A percentile compares a stretch with the other conserved stretches of the same genome.
Evolutionary conservation across 92 coral and sea anemone species (phyloP).

Genomic region (Heteractis magnifica): DNA sequence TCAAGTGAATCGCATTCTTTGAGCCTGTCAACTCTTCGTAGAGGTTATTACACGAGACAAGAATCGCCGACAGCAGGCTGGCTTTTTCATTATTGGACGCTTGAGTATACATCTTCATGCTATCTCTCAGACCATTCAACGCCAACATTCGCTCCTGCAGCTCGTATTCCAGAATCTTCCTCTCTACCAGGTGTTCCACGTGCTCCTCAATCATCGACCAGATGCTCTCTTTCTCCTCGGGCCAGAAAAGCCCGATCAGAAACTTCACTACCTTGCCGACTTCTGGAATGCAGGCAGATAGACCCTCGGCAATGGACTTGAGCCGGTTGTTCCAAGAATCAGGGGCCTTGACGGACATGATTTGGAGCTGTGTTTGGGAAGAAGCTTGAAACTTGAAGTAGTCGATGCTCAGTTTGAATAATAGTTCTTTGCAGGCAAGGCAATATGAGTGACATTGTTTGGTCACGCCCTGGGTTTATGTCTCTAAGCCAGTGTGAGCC

Average conservation of each 20-base stretch:
- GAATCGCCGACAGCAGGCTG: background rate
- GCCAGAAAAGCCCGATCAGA: background rate
- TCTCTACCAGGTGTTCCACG: background rate
- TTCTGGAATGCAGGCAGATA: background rate
- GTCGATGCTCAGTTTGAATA: no score
- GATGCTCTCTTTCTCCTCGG: background rate
- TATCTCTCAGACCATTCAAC: background rate
- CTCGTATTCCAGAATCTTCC: background rate
- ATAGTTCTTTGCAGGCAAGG: no score
- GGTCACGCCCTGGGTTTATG: no score
- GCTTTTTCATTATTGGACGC: conserved; percentile 3
- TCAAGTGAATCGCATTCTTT: background rate
- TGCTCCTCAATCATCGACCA: background rate
- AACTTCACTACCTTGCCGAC: conserved; percentile 4
- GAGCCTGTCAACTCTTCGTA: background rate
- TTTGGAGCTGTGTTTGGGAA: no score
- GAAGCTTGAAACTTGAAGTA: no score
- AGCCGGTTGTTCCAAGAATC: conserved; percentile 16
- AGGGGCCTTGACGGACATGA: background rate
- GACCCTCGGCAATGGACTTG: background rate
- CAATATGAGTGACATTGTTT: no score
- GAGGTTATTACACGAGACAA: background rate
- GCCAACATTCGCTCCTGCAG: background rate
- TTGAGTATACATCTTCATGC: background rate
- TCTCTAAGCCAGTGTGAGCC: no score